Evolutionary conservation across 2,113 vertebrate genomes (phyloP), one percentile per base, ranked within the genome.

Genomic region (Hippopotamus amphibius): DNA sequence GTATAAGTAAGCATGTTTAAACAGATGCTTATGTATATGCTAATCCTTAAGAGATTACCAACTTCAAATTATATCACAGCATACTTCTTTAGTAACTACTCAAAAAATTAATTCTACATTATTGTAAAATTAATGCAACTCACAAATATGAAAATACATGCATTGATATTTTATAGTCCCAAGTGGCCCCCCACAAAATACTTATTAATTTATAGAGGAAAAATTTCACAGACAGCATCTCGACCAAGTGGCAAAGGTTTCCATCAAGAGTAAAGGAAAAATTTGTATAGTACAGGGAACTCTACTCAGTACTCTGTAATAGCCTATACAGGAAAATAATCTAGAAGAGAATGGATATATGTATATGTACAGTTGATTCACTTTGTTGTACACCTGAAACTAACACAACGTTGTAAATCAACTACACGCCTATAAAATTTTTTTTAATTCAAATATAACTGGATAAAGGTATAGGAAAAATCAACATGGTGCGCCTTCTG

Each of bases 51-150:
- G 19, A 57, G 1, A 28, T 82, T 71, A 96, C 65, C 22, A 85
- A 94, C 24, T 95, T 63, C 79, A 33, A 93, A 50, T 97, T 93
- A 43, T 33, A 97, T 66, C n/a, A 96, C 41, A 93, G 46, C 12
- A 95, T 10, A 95, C n/a, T 93, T 86, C 59, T 81, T 93, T 85
- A 93, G 50, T 63, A 90, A 91, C 11, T 90, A 90, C 55, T 88
- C 57, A 95, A 96, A 68, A 48, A 63, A 74, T n/a, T 55, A 80
- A 37, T 65, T 95, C 26, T 84, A 83, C n/a, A 43, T 77, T 86
- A 86, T 76, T 94, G 95, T 81, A 55, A 77, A 82, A 93, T 93
- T 46, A 81, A 93, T 84, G 21, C 12, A 77, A 50, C 41, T 94
- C n/a, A 57, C 22, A 88, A 81, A 88, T 80, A 88, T 43, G 93